These are phyloP conservation scores for Anhinga rufa DNA, from an alignment of 2,113 vertebrate genomes.

Conservation along the genomic window DNA sequence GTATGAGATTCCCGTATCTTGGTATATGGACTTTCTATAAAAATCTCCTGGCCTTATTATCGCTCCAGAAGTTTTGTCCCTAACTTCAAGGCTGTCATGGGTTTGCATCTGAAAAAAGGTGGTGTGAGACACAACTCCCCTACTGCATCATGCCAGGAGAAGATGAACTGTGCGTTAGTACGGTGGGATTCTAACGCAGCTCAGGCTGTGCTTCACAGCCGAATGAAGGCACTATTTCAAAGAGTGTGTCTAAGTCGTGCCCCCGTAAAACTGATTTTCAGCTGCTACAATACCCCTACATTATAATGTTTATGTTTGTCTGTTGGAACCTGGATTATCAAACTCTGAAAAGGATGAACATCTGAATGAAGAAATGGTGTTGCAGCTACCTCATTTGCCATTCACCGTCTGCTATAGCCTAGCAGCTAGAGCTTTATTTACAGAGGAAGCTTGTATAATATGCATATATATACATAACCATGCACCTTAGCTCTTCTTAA, in stretches of 20 bases:
- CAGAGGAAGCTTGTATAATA: not conserved
- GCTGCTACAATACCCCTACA: not conserved
- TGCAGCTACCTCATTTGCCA: rapidly evolving
- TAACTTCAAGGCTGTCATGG: not conserved
- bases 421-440: not conserved
- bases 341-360: not conserved
- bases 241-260: not conserved
- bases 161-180: no score
- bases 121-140: not conserved
- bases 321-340: not conserved
- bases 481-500: not conserved
- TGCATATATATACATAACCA: not conserved
- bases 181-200: not conserved
- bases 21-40: not conserved
- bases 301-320: not conserved
- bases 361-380: not conserved
- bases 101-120: not conserved
- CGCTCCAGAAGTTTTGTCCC: not conserved
- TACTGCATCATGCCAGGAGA: no score
- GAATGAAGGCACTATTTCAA: no score
- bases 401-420: rapidly evolving
- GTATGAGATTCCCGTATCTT: not conserved
- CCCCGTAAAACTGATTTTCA: not conserved
- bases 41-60: no score
- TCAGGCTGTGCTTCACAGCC: not conserved